A percentile compares a stretch with the other conserved stretches of the same genome.
phyloP scores from a whole-genome alignment of 2,113 vertebrate genomes.

The Chaetops frenatus region DNA sequence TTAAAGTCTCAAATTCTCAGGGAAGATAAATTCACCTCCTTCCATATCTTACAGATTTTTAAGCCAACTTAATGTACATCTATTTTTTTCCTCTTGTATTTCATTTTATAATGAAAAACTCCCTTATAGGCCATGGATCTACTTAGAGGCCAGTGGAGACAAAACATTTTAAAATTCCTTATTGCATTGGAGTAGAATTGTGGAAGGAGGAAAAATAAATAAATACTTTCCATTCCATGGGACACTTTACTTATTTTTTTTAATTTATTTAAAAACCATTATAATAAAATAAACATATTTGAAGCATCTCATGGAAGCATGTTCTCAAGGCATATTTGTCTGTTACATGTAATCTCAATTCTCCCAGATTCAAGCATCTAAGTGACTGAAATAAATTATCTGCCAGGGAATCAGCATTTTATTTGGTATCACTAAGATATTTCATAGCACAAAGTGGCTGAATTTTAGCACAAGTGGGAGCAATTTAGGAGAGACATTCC shows the following conservation, averaged over 20 bases:
- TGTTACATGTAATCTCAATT: background rate
- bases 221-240: background rate
- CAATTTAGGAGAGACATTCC: background rate
- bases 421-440: background rate
- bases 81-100: background rate
- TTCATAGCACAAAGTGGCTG: background rate
- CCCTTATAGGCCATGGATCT: background rate
- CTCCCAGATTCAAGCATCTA: background rate
- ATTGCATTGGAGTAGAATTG: background rate
- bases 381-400: background rate
- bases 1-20: constrained; percentile 20
- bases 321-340: background rate
- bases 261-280: background rate
- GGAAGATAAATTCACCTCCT: constrained; percentile 28
- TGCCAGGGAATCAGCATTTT: background rate
- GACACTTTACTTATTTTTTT: background rate
- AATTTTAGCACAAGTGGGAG: background rate
- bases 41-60: constrained; percentile 45
- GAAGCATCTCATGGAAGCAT: background rate
- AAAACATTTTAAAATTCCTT: background rate
- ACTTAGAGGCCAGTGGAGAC: background rate
- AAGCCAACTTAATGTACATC: background rate
- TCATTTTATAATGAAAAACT: constrained; percentile 49
- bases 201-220: background rate
- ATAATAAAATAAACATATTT: background rate